Evolutionary conservation across 2,113 vertebrate species (phyloP), one percentile per base, ranked within the genome.

Genomic region (Erythrocebus patas): DNA sequence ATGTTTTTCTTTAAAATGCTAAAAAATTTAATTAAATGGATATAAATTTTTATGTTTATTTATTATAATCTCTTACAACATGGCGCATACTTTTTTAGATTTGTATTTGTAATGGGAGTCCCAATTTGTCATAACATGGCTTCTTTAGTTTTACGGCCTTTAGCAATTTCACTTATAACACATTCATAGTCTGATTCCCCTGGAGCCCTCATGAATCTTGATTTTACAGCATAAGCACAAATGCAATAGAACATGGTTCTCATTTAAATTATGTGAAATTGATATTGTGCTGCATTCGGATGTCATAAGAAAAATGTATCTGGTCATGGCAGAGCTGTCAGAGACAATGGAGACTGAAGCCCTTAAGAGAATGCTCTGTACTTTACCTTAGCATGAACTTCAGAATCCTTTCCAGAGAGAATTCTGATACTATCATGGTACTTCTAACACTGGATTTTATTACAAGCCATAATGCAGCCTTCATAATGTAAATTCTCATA

Each of bases 221-320:
- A 97, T 97, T 98, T 98, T 96, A 95, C 50, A 90, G 89, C 87
- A 92, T 93, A 92, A 88, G 50, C 92, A 88, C 83, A 97, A 96
- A 92, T 61, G 68, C 50, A 97, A 3, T 61, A 68, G 78, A 95
- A 96, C 83, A 95, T 17, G 9, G 30, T 85, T 84, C 50, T 96
- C 89, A 91, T 85, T 98, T 97, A 92, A 96, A 97, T 95, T 93
- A 85, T 92, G 70, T 92, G 80, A 97, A 97, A 92, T 32, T 97
- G 75, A 82, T 85, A 97, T 27, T 85, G 57, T 92, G 66, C 45
- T 84, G 22, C 80, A 90, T 78, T 97, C 75, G 92, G 66, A 92
- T 84, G n/a, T 70, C 55, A 30, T 83, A 95, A 64, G 43, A 82
- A 89, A 83, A 82, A 82, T 45, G 30, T 40, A 57, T 45, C 30